Conservation (phyloP, 2,113 vertebrate species). For the Lagopus muta region DNA sequence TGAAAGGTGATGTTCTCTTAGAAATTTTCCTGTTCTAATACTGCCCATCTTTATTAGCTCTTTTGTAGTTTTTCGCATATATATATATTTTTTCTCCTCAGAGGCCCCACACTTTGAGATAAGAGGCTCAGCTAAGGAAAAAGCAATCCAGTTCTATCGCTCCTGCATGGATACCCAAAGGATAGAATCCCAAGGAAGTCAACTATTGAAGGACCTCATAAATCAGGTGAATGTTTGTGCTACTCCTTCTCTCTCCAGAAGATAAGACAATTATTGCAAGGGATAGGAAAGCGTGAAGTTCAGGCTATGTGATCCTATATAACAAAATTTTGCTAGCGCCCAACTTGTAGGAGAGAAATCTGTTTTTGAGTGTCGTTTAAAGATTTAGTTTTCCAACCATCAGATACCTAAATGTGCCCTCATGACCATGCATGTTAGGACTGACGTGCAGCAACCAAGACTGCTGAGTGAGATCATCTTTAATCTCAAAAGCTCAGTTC, state of each 20-base stretch:
- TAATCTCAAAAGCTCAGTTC: background rate
- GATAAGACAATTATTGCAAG: background rate
- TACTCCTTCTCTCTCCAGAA: background rate
- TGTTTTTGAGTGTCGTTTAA: background rate
- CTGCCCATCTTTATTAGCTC: background rate
- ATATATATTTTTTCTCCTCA: constrained; percentile 29
- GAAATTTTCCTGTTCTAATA: background rate
- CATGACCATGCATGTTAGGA: background rate
- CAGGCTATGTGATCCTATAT: background rate
- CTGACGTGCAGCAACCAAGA: background rate
- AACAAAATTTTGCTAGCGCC: background rate
- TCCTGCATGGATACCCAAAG: constrained; percentile 85
- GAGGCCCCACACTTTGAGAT: constrained; percentile 60
- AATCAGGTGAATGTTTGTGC: constrained; percentile 79
- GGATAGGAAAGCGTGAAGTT: background rate
- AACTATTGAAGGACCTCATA: constrained; percentile 83
- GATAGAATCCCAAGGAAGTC: constrained; percentile 79
- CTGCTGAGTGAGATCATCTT: background rate
- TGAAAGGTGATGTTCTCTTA: background rate
- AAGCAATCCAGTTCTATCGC: constrained; percentile 85
- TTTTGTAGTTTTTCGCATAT: background rate
- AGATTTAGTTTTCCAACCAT: background rate
- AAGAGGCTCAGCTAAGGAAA: constrained; percentile 78
- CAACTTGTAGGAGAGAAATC: background rate
- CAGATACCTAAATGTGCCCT: background rate